A percentile compares a stretch with the other conserved stretches of the same genome.
These are phyloP conservation scores for Sinocyclocheilus maitianheensis DNA, from an alignment of 2,113 vertebrate genomes.

Conservation along the genomic window DNA sequence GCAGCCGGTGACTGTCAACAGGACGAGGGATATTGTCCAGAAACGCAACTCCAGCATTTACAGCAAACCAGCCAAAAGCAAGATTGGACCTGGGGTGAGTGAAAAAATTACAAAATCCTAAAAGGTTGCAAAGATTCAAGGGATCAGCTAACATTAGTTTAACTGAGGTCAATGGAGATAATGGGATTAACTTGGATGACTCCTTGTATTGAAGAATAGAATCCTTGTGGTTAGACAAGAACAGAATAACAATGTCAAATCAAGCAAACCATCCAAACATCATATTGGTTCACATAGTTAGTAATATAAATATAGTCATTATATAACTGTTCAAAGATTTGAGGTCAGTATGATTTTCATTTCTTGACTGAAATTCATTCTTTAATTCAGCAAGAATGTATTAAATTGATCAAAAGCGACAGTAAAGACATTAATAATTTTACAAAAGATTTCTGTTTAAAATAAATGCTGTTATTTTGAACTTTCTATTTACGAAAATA, in stretches of 20 bases:
- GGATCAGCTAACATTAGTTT: no score
- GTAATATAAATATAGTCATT: background rate
- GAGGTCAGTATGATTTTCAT: background rate
- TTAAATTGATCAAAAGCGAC: background rate
- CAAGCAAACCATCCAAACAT: background rate
- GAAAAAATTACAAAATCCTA: background rate
- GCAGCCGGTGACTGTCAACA: constrained; percentile 28
- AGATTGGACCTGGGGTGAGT: constrained; percentile 69
- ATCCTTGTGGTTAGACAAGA: background rate
- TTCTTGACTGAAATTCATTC: background rate
- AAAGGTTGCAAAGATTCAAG: background rate
- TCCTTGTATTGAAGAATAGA: background rate
- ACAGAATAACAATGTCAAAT: constrained; percentile 2
- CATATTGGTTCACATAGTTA: background rate
- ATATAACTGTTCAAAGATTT: background rate
- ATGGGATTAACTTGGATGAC: background rate
- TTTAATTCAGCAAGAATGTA: background rate
- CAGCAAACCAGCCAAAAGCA: constrained; percentile 67
- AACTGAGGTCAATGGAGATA: background rate
- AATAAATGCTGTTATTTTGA: background rate
- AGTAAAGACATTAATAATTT: background rate
- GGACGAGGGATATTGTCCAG: constrained; percentile 43
- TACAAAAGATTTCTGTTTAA: background rate
- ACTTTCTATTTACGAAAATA: background rate
- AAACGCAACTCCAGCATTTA: constrained; percentile 61